Evolutionary conservation across 2,113 vertebrate genomes (phyloP), one percentile per base, ranked within the genome.

Genomic region (Anseranas semipalmata): DNA sequence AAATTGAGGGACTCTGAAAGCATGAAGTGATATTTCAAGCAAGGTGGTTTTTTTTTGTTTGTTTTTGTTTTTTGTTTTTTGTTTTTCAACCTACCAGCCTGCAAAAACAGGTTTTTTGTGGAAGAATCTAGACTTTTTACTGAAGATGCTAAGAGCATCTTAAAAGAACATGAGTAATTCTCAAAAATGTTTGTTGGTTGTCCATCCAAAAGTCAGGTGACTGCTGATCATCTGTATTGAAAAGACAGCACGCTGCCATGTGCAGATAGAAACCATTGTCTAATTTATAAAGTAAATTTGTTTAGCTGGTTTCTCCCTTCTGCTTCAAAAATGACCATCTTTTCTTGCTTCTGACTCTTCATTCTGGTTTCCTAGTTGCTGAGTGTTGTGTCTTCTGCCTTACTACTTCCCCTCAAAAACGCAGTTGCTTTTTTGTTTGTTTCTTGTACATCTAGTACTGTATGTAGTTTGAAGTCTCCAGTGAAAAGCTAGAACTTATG

Each of bases 161-260:
- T 68, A 35, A 80, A 80, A 63, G 41, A 50, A 58, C 24, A 56
- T 45, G 43, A 79, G 41, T 48, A 84, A 39, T 33, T 75, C 46
- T 62, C 21, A 48, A 28, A 68, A 62, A 33, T 3, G 25, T 33
- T 58, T 70, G 16, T 35, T 71, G 50, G 12, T 81, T 71, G 24
- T 75, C 24, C 15, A 35, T 35, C 14, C 37, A 19, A 24, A 81
- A 86, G 56, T 76, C 9, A 41, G 41, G 48, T 62, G 76, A 65
- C 43, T 20, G 53, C 37, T 76, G 27, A n/a, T 81, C 33, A 17
- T 8, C 18, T 81, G 28, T 45, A 15, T 16, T 71, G 59, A 72
- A 59, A 65, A 75, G 50, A 53, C 18, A 53, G 6, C 0, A 1
- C 33, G 45, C 28, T 66, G 58, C 45, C 1, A 0, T 60, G n/a